These are phyloP conservation scores for Leistus spinibarbis DNA, from an alignment of 2,888 invertebrate species.

Conservation along the genomic window DNA sequence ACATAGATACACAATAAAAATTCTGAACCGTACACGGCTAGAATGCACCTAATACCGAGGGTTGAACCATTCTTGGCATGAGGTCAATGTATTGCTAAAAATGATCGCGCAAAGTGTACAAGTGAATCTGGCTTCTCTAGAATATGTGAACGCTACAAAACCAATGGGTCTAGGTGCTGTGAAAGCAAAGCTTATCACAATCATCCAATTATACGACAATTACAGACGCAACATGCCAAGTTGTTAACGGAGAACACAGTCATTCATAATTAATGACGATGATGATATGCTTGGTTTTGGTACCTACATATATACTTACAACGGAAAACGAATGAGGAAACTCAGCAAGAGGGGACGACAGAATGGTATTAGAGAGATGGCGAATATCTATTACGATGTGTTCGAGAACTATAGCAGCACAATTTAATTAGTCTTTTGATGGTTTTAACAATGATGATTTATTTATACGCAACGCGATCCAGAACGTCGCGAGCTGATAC, in stretches of 20 bases:
- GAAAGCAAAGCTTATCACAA: conserved; percentile 18
- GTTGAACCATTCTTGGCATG: conserved; percentile 9
- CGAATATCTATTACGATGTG: neutral
- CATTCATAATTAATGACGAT: conserved; percentile 30
- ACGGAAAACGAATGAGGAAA: conserved; percentile 4
- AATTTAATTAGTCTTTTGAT: conserved; percentile 36
- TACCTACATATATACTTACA: conserved; percentile 19
- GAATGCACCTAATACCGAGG: neutral
- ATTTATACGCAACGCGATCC: conserved; percentile 8
- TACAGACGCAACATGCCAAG: conserved; percentile 24
- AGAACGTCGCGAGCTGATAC: no score
- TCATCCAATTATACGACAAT: conserved; percentile 35
- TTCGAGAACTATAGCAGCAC: conserved; percentile 16
- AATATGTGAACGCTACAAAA: neutral
- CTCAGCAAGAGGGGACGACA: neutral
- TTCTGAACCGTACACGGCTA: neutral
- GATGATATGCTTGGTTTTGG: conserved; percentile 30
- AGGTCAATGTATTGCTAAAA: conserved; percentile 15
- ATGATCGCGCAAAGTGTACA: conserved; percentile 3
- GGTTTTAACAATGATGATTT: conserved; percentile 28
- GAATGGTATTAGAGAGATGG: neutral
- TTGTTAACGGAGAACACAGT: conserved; percentile 25
- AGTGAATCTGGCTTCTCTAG: neutral
- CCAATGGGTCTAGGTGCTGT: conserved; percentile 1
- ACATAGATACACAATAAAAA: neutral